Base-by-base conservation (phyloP, 2,113 vertebrate genomes). In the Nesoenas mayeri region DNA sequence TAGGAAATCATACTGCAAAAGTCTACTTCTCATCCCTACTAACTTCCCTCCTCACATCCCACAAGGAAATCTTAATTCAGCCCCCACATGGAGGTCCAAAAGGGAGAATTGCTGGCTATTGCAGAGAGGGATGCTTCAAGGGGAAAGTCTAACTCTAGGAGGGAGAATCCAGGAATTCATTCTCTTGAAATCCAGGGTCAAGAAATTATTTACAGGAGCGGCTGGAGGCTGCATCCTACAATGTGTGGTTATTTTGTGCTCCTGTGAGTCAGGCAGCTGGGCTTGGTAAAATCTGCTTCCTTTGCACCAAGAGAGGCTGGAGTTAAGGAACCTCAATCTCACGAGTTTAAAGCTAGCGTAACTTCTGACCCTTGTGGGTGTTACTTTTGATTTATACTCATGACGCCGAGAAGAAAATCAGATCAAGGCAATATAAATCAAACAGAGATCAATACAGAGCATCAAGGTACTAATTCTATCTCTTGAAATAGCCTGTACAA, bases 351-450 rank as follows among this genome's bases (percentile, higher is more conserved):
- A 91, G 70, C 29, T 86, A 91, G 54, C 1, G 0, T 48, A 92
- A 87, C 88, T 95, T 65, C 86, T 93, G 79, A 86, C 57, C 91
- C 86, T 69, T 67, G 65, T 64, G 93, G 88, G 90, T 87, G 93
- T 96, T 92, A 94, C 91, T 96, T 97, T 89, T 96, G 93, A 96
- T 96, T 96, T 96, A 95, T 88, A 71, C 88, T 88, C 66, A 72
- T 89, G 79, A 94, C 1, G 47, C 73, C 0, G 1, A 50, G 61
- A 61, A 91, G 95, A 84, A 96, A 96, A 96, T 92, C 92, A 89
- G 96, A 92, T 93, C 95, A 79, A 93, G 92, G 66, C 77, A 81
- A 18, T 87, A 96, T 96, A 96, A 91, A 93, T 96, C 92, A 96
- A 96, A 91, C 25, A 28, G 57, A 57, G 88, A 94, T 96, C 96